Base-by-base conservation (phyloP, 2,113 vertebrate species). In the Nerophis lumbriciformis region DNA sequence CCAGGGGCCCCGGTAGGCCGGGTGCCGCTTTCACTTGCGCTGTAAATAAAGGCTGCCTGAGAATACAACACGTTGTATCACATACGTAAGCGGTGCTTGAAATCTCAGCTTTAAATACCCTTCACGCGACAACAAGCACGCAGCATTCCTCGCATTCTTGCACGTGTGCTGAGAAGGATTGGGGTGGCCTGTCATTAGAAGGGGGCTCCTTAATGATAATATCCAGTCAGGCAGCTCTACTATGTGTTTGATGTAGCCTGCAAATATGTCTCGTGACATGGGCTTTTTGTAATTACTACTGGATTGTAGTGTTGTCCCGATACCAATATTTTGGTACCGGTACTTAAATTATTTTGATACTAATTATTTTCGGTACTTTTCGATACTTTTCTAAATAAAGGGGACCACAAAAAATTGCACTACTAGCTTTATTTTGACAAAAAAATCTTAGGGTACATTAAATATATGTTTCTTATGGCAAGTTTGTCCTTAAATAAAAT, bases 181-280 rank as follows among this genome's bases (percentile, higher is more conserved):
- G 42, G 74, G 44, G 72, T 77, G 77, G 59, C 83, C 77, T 83
- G 72, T 85, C 76, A 84, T 84, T 81, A 82, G 71, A 53, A 67
- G 45, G 75, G 72, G 75, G 67, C 82, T 58, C 4, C n/a, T 28
- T 57, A 74, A 84, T 81, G 83, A 87, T 82, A 85, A 70, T 81
- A 77, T 61, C 8, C 80, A 74, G 76, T 77, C 36, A 61, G 70
- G 51, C 63, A 63, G 70, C 78, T 80, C 77, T 73, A 39, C 75
- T 52, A 66, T 37, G 53, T 36, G 66, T 83, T 84, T 84, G 76
- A 85, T 85, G 74, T 80, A 76, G 76, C 70, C 76, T 69, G 76
- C 72, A 81, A 84, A 85, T 79, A 81, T 79, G 75, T 72, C 71
- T 76, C 61, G 63, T 66, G 69, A 75, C 76, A 47, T 10, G 54